Base-by-base conservation (phyloP, 35 echinoderm and acorn worm genomes). In the Acanthaster planci region DNA sequence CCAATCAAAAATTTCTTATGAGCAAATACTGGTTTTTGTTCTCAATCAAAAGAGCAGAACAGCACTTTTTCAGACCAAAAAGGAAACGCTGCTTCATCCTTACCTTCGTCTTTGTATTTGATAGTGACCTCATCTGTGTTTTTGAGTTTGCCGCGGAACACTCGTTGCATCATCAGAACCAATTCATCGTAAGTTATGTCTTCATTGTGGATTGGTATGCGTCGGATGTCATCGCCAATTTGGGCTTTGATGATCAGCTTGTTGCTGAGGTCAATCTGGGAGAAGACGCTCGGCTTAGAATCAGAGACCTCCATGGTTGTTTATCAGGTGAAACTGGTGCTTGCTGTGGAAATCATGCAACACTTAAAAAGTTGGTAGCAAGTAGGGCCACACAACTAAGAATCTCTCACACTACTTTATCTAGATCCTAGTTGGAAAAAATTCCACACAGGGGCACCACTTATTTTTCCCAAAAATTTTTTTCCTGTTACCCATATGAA, bases 31-130 rank as follows among this genome's bases (percentile, higher is more conserved):
- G 10, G 10, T 18, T 77, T 18, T 18, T 18, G 12, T 57, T 57
- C 42, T 47, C 42, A 6, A 47, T 12, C 42, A 47, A 47, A 47
- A 47, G 42, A 12, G 42, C 42, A 47, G 42, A 47, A 47, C 4
- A 12, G 42, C 12, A 47, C 4, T 6, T 6, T 47, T 47, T 47
- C 12, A 47, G 4, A 47, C 12, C 12, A 53, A 29, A 55, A 55
- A 36, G 0, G 31, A 23, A 58, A 29, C 1, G n/a, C n/a, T n/a
- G n/a, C 36, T 57, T 14, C 2, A 38, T 1, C 0, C 56, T 68
- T 86, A 94, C 92, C 96, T 92, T 99, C 92, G 84, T 99, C 96
- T 78, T 99, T 99, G 68, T 99, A 92, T 76, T 99, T 99, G 35
- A 99, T 94, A 44, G 81, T 78, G 30, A 99, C 96, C 80, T 99